A percentile compares a stretch with the other conserved stretches of the same genome.
These are phyloP conservation scores for Pluvianellus socialis DNA, from an alignment of 2,113 vertebrate species.

Conservation along the genomic window DNA sequence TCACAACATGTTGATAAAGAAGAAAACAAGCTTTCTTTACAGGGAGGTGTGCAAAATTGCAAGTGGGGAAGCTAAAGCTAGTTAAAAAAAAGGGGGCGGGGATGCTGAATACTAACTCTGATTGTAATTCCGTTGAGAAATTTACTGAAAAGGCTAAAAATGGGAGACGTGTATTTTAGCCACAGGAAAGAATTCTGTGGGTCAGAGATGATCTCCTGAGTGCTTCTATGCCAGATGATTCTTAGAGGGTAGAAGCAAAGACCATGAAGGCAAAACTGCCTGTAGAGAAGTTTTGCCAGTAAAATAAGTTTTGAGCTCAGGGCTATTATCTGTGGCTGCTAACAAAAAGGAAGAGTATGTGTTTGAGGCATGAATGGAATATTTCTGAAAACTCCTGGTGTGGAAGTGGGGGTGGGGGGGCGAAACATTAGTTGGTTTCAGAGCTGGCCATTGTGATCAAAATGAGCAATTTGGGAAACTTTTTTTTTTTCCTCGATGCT, in stretches of 20 bases:
- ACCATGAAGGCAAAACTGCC: not conserved
- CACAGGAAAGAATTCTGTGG: not conserved
- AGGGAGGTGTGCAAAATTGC: not conserved
- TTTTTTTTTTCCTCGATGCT: not conserved
- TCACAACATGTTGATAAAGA: not conserved
- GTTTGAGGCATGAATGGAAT: not conserved
- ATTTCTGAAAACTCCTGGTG: not conserved
- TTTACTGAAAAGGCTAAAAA: not conserved
- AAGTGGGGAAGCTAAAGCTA: not conserved
- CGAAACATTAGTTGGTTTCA: not conserved
- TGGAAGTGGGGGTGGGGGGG: not conserved
- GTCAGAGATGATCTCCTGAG: not conserved
- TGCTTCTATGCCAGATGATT: not conserved
- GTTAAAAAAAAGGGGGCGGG: not conserved
- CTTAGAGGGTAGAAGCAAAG: not conserved
- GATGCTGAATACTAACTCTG: not conserved
- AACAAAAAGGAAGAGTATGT: not conserved
- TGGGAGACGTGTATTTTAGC: not conserved
- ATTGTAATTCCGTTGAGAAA: not conserved
- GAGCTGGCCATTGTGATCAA: fast-evolving
- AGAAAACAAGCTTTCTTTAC: not conserved
- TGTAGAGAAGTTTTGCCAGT: fast-evolving
- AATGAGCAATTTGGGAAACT: not conserved
- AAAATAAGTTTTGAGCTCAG: not conserved
- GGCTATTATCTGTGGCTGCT: not conserved